Percentiles rank a stretch among this genome's conserved stretches.
These are phyloP conservation scores for Conistra vaccinii DNA, from an alignment of 2,888 invertebrate species.

Conservation along the genomic window DNA sequence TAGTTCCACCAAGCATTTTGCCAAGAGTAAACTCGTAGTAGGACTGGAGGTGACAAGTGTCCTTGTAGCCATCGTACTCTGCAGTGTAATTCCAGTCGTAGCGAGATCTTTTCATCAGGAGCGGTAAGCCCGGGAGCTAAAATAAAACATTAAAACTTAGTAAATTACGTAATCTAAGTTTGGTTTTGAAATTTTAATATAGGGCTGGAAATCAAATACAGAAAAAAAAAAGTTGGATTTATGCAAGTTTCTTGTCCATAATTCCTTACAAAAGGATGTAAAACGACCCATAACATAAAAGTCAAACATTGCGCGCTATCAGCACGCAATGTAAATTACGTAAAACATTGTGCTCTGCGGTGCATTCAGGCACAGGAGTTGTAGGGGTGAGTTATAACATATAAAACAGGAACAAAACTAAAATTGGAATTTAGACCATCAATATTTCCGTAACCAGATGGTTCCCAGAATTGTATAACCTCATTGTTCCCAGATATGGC, in stretches of 20 bases:
- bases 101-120: slow-evolving; percentile 61
- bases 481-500: too few relatives aligned
- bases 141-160: background rate
- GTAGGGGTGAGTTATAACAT: too few relatives aligned
- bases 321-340: too few relatives aligned
- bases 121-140: slow-evolving; percentile 71
- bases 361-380: too few relatives aligned
- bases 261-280: background rate
- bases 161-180: background rate
- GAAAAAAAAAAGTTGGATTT: background rate
- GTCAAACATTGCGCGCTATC: too few relatives aligned
- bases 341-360: too few relatives aligned
- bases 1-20: slow-evolving; percentile 77
- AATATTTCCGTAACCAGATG: too few relatives aligned
- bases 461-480: too few relatives aligned
- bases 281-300: too few relatives aligned
- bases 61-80: slow-evolving; percentile 63
- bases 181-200: too few relatives aligned
- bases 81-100: slow-evolving; percentile 76
- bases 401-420: too few relatives aligned
- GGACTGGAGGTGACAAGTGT: slow-evolving; percentile 57
- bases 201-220: background rate
- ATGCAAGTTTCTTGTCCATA: background rate
- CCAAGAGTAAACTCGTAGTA: slow-evolving; percentile 69
- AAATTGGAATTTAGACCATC: too few relatives aligned